Evolutionary conservation across 2,888 invertebrate species (phyloP), one percentile per base, ranked within the genome.

Genomic region (Willowsia nigromaculata): DNA sequence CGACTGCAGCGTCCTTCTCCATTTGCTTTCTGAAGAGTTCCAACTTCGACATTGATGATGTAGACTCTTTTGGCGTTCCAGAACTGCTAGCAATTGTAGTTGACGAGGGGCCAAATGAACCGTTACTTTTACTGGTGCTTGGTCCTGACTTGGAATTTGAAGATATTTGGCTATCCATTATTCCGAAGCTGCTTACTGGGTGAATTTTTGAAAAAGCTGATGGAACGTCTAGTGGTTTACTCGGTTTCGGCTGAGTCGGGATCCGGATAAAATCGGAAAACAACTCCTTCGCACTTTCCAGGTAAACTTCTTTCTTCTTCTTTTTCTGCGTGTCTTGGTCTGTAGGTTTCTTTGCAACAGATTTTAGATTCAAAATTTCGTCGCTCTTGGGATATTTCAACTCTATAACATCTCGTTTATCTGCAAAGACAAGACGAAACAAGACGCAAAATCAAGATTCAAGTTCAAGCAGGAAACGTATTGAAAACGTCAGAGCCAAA

Each of bases 21-120:
- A 81, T 81, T 62, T 62, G 25, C 25, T 59, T 59, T 25, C 81
- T 18, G 59, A 81, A 81, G 6, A 81, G 15, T 25, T 80, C 59
- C 9, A 80, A 18, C 25, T 80, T 81, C 6, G 81, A 81, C 9
- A 62, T 11, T 9, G 22, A 3, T 3, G 15, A 50, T 37, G 50
- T 11, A 9, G 5, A 3, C n/a, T 50, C 50, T 11, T 11, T 50
- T 50, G n/a, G n/a, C n/a, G n/a, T n/a, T n/a, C n/a, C n/a, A n/a
- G n/a, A n/a, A n/a, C n/a, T n/a, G 11, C 50, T 15, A 11, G 11
- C 15, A 11, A 15, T 59, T 59, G 25, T 27, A n/a, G 25, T 27
- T 25, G 15, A 6, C 15, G 11, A n/a, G 4, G 40, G 9, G 9
- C 47, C 15, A 7, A 47, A 5, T 13, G 47, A 13, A 37, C 37